Base-by-base conservation (phyloP, 1,140 invertebrate species). In the Scaptomyza hsui region DNA sequence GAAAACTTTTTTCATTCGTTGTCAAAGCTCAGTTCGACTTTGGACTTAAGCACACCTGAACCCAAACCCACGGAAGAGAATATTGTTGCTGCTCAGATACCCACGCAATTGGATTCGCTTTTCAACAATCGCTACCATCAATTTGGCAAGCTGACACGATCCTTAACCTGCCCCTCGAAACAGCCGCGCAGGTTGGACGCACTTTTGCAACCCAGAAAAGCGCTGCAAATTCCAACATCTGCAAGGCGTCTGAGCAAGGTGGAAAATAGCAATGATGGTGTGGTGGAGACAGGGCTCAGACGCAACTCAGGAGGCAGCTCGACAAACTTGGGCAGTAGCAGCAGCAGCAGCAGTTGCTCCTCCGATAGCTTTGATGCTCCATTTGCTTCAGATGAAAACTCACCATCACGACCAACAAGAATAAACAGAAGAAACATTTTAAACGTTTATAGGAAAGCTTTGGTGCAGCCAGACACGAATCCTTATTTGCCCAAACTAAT, bases 231-330 rank as follows among this genome's bases (percentile, higher is more conserved):
- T 19, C 75, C 75, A 1, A 4, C 19, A 0, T 39, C 67, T 0
- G 72, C 49, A 2, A 51, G 35, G 16, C 19, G 18, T 0, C 44
- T 76, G 0, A 72, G 67, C 29, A 51, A 48, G 39, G 45, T 75
- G 7, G 48, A 10, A 9, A 47, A n/a, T n/a, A 3, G 9, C 10
- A 37, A 13, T 1, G 60, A 21, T 0, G 4, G 1, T 10, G 48
- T 26, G 13, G 51, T 72, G 5, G 44, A 76, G 7, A 56, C 53
- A 7, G 67, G 55, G 3, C 37, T 76, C 1, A 51, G 2, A 13
- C 4, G n/a, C 5, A 21, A 19, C 15, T 26, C 52, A 9, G 42
- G 24, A 5, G 42, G 35, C 15, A 37, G 12, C 15, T 51, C 29
- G 3, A n/a, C 32, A 29, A 5, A 29, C 9, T 2, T 9, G 2